A percentile compares a stretch with the other conserved stretches of the same genome.
Evolutionary conservation across 2,888 invertebrate species (phyloP).

Genomic region (Hypsopygia costalis): DNA sequence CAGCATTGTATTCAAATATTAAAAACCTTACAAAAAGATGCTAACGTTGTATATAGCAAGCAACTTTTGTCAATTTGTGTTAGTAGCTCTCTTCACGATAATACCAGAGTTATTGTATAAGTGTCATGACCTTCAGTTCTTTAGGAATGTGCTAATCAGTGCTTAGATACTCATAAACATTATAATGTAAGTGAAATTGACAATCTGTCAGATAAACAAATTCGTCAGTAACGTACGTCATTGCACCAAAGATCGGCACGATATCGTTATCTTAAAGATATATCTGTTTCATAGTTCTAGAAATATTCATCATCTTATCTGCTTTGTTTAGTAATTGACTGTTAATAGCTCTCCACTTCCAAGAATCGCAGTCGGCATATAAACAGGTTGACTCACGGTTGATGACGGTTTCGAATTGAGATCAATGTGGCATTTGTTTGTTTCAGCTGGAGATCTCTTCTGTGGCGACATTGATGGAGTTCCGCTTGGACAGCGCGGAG

Average conservation of each 20-base stretch:
- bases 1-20: not conserved
- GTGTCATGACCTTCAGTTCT: constrained; percentile 42
- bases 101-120: constrained; percentile 40
- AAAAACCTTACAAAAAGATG: constrained; percentile 30
- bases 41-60: constrained; percentile 36
- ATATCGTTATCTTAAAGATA: constrained; percentile 4
- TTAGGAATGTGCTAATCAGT: constrained; percentile 50
- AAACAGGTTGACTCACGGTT: constrained; percentile 10
- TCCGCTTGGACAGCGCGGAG: constrained; percentile 98
- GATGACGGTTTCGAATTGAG: not conserved
- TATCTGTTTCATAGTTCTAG: not conserved
- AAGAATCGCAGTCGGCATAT: constrained; percentile 8
- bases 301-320: not conserved
- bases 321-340: not conserved
- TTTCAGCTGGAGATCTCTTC: constrained; percentile 92
- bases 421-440: constrained; percentile 24
- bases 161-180: constrained; percentile 31
- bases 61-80: constrained; percentile 33
- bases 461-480: constrained; percentile 98
- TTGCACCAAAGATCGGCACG: constrained; percentile 5
- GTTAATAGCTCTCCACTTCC: constrained; percentile 2
- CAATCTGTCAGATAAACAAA: constrained; percentile 1
- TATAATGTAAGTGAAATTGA: constrained; percentile 12
- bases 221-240: constrained; percentile 8
- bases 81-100: constrained; percentile 36